Evolutionary conservation across 2,113 vertebrate species (phyloP).

Genomic region (Dromaius novaehollandiae): DNA sequence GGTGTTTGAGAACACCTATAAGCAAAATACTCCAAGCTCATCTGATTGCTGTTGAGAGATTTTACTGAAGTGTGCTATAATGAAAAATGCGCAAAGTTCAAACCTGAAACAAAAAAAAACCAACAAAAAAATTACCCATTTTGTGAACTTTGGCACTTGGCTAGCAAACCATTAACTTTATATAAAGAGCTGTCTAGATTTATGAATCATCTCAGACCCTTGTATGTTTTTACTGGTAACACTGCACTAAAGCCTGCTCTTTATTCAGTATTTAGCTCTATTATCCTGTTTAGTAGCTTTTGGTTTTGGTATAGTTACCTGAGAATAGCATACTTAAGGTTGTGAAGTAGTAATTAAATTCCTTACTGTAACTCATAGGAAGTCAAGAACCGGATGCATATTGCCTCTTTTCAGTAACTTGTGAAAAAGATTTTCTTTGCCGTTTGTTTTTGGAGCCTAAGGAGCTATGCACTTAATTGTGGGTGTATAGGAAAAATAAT

Average conservation of each 20-base stretch:
- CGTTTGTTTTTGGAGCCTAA: background rate
- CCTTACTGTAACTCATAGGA: background rate
- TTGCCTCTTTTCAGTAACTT: background rate
- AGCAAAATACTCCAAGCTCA: background rate
- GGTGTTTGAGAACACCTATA: background rate
- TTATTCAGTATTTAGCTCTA: background rate
- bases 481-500: background rate
- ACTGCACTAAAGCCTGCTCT: background rate
- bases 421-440: background rate
- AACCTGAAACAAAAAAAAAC: background rate
- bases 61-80: background rate
- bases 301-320: background rate
- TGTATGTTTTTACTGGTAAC: background rate
- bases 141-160: constrained; percentile 9
- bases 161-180: constrained; percentile 45
- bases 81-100: background rate
- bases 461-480: background rate
- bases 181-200: background rate
- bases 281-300: background rate
- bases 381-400: background rate
- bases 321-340: background rate
- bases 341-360: background rate
- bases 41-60: background rate
- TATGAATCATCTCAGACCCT: background rate
- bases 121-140: background rate